Percentiles rank a stretch among this genome's conserved stretches.
These are phyloP conservation scores for Agonum fuliginosum DNA, from an alignment of 2,888 invertebrate species.

Conservation along the genomic window DNA sequence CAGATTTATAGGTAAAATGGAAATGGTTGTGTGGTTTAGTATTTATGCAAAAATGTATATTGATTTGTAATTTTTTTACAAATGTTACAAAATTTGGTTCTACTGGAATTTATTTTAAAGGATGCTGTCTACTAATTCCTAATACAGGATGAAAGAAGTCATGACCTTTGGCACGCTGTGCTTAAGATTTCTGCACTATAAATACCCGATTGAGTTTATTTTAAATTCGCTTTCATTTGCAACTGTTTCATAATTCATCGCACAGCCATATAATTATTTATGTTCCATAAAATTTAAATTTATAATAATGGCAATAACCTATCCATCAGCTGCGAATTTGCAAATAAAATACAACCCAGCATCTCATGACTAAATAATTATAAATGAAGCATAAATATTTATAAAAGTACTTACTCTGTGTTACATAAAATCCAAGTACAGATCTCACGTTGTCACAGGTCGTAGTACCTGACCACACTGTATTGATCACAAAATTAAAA, in stretches of 20 bases:
- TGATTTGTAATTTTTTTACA: no score
- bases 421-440: constrained; percentile 21
- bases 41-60: no score
- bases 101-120: no score
- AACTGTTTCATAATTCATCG: not conserved
- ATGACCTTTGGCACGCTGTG: constrained; percentile 31
- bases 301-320: not conserved
- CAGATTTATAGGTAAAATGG: no score
- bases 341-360: not conserved
- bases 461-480: constrained; percentile 13
- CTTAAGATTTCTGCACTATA: not conserved
- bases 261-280: not conserved
- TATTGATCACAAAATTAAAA: constrained; percentile 19
- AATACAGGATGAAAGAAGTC: constrained; percentile 19
- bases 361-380: not conserved
- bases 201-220: constrained; percentile 26
- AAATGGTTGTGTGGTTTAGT: no score
- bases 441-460: constrained; percentile 9
- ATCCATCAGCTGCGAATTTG: not conserved
- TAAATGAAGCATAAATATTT: not conserved
- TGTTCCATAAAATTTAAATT: constrained; percentile 8
- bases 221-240: constrained; percentile 18
- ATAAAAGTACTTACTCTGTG: constrained; percentile 10
- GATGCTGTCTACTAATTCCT: no score
- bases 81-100: no score